Percentiles rank a stretch among this genome's conserved stretches.
phyloP scores from a whole-genome alignment of 2,797 vertebrate genomes.

The Nyctibius grandis region DNA sequence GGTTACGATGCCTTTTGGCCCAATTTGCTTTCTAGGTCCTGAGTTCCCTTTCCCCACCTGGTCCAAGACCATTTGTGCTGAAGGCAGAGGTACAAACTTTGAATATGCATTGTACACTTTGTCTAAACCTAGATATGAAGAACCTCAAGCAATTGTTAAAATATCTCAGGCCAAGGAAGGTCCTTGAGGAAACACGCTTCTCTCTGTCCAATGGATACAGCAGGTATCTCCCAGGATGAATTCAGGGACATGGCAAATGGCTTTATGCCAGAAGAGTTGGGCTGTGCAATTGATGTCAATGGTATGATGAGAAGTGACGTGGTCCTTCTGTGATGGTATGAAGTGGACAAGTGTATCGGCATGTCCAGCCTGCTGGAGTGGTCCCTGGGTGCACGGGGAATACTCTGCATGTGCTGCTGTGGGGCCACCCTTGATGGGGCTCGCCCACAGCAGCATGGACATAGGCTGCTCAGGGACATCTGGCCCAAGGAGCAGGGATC shows the following conservation, averaged over 20 bases:
- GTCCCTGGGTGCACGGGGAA: neutral
- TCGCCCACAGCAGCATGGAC: neutral
- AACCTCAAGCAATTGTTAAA: neutral
- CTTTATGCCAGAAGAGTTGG: neutral
- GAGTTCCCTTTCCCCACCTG: neutral
- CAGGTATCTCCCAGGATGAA: neutral
- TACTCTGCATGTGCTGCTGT: neutral
- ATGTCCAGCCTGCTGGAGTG: neutral
- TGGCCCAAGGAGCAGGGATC: neutral
- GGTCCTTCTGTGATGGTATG: neutral
- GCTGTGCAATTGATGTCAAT: neutral
- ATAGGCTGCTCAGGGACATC: neutral
- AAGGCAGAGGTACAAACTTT: neutral
- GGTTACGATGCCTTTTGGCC: neutral
- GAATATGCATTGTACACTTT: fast-evolving
- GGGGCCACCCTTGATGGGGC: too few relatives aligned
- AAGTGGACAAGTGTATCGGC: neutral
- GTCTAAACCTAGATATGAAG: neutral
- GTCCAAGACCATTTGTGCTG: neutral
- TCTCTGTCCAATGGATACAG: neutral
- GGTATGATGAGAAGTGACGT: neutral
- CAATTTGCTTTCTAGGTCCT: neutral
- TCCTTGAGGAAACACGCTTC: neutral
- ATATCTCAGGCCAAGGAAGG: neutral
- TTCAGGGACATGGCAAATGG: neutral